Evolutionary conservation across 2,113 vertebrate species (phyloP).

Genomic region (Rostratula benghalensis): DNA sequence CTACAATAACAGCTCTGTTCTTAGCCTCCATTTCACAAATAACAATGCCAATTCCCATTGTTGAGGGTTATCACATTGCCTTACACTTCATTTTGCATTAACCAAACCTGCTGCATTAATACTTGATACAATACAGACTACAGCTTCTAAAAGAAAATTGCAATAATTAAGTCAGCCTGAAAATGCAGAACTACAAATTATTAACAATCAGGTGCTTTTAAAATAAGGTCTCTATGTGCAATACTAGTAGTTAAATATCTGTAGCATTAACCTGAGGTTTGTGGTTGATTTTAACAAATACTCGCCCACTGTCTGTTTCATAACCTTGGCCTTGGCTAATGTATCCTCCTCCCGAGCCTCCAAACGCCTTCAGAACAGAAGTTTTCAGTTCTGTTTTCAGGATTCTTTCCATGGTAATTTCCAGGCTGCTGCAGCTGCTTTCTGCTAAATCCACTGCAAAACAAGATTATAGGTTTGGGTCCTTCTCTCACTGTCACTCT

Average conservation of each 20-base stretch:
- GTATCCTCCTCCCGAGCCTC: constrained; percentile 81
- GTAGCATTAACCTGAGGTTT: constrained; percentile 82
- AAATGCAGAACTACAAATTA: background rate
- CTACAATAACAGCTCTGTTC: background rate
- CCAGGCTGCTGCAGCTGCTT: background rate
- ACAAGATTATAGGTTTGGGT: constrained; percentile 50
- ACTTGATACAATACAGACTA: background rate
- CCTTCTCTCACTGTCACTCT: constrained; percentile 45
- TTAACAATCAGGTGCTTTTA: background rate
- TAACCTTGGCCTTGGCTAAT: constrained; percentile 90
- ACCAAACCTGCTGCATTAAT: background rate
- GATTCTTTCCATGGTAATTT: constrained; percentile 81
- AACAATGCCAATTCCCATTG: background rate
- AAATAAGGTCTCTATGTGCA: background rate
- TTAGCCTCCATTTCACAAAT: background rate
- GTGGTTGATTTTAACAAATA: constrained; percentile 92
- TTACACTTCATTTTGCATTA: background rate
- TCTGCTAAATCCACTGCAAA: constrained; percentile 19
- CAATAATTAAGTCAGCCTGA: background rate
- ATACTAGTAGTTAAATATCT: background rate
- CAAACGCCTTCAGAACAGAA: constrained; percentile 76
- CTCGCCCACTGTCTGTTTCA: constrained; percentile 85
- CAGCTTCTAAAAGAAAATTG: background rate
- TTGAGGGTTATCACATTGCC: background rate
- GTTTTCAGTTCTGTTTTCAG: constrained; percentile 87